These are phyloP conservation scores for Altica lythri DNA, from an alignment of 2,888 invertebrate species.

Conservation along the genomic window DNA sequence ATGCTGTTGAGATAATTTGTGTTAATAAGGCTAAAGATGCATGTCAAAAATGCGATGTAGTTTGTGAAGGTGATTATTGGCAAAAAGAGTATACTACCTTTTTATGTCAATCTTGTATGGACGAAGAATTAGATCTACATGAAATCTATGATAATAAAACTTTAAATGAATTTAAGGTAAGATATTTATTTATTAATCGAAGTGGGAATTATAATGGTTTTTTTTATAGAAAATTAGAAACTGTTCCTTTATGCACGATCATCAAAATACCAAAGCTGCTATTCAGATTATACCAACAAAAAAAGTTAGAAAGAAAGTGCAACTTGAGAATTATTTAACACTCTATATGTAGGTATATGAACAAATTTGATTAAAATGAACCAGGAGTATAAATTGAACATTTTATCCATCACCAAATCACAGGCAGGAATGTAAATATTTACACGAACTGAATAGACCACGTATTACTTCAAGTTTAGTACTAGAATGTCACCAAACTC, in stretches of 20 bases:
- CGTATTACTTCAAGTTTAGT: no score
- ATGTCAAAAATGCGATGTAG: constrained; percentile 55
- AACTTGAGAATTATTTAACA: constrained; percentile 54
- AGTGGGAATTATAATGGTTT: neutral
- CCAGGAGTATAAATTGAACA: no score
- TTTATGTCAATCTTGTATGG: constrained; percentile 58
- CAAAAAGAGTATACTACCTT: constrained; percentile 52
- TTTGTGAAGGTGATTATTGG: constrained; percentile 60
- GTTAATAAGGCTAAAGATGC: constrained; percentile 52
- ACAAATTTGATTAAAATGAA: no score
- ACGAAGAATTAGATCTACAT: constrained; percentile 48
- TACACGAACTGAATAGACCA: no score
- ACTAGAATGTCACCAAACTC: no score
- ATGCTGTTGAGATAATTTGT: constrained; percentile 58
- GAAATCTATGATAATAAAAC: constrained; percentile 46
- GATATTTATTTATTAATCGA: neutral
- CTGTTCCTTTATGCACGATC: constrained; percentile 54
- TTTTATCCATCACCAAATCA: no score
- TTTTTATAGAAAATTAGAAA: constrained; percentile 53
- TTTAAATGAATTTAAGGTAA: constrained; percentile 49
- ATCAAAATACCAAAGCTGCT: constrained; percentile 53
- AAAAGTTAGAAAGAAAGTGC: constrained; percentile 47
- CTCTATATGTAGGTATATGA: constrained; percentile 29
- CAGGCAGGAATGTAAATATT: no score
- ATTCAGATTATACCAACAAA: constrained; percentile 45